Evolutionary conservation across 2,113 vertebrate genomes (phyloP).

Genomic region (Empidonax alnorum): DNA sequence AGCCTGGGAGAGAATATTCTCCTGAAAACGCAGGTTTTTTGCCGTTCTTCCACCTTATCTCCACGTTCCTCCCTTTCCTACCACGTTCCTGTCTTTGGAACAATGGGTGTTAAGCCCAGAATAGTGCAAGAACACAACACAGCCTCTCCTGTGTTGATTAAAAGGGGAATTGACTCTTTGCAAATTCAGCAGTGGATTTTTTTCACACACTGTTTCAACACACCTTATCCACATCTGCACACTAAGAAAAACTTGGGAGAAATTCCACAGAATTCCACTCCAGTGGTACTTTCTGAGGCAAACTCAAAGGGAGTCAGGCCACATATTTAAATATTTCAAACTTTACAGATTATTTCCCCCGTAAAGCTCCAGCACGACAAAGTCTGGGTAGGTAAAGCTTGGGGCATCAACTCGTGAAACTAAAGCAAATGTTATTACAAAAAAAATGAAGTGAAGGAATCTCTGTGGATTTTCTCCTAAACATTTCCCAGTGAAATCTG

Average conservation of each 20-base stretch:
- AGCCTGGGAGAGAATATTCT: not conserved
- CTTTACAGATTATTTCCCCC: not conserved
- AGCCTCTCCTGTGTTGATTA: not conserved
- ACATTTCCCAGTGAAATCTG: not conserved
- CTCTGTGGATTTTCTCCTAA: not conserved
- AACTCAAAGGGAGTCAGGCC: not conserved
- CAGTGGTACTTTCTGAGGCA: not conserved
- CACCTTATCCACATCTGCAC: not conserved
- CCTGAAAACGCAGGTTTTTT: conserved; percentile 3
- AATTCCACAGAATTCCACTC: not conserved
- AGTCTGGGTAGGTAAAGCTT: not conserved
- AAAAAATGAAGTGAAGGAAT: not conserved
- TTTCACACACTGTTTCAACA: not conserved
- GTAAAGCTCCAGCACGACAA: not conserved
- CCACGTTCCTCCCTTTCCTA: not conserved
- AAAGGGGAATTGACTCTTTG: not conserved
- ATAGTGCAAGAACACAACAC: not conserved
- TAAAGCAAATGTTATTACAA: not conserved
- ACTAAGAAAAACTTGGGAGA: not conserved
- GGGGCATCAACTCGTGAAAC: not conserved
- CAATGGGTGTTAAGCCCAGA: not conserved
- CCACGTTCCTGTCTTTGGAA: not conserved
- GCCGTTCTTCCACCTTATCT: not conserved
- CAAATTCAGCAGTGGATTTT: not conserved
- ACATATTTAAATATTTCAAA: not conserved